A percentile compares a stretch with the other conserved stretches of the same genome.
phyloP scores from a whole-genome alignment of 2,113 vertebrate genomes.

The Mus musculus region GRCm39 chr8:80738501-80739000 shows the following conservation, averaged over 20 bases:
- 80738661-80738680: conserved; percentile 86
- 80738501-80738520: conserved; percentile 50
- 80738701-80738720: conserved; percentile 86
- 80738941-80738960: conserved; percentile 92
- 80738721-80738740: conserved; percentile 81
- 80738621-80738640: conserved; percentile 84
- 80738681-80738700: conserved; percentile 88
- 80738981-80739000: conserved; percentile 88
- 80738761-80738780: conserved; percentile 85
- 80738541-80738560: conserved; percentile 60
- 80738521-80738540: conserved; percentile 67
- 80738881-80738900: conserved; percentile 73
- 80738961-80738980: conserved; percentile 90
- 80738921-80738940: conserved; percentile 93
- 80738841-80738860: conserved; percentile 86
- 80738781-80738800: conserved; percentile 89
- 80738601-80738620: conserved; percentile 83
- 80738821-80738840: conserved; percentile 89
- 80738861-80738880: conserved; percentile 65
- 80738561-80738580: conserved; percentile 68
- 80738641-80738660: conserved; percentile 85
- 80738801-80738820: conserved; percentile 87
- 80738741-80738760: conserved; percentile 78
- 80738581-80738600: conserved; percentile 75
- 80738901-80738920: conserved; percentile 93